Evolutionary conservation across 2,888 invertebrate genomes (phyloP).

Genomic region (Boloria selene): DNA sequence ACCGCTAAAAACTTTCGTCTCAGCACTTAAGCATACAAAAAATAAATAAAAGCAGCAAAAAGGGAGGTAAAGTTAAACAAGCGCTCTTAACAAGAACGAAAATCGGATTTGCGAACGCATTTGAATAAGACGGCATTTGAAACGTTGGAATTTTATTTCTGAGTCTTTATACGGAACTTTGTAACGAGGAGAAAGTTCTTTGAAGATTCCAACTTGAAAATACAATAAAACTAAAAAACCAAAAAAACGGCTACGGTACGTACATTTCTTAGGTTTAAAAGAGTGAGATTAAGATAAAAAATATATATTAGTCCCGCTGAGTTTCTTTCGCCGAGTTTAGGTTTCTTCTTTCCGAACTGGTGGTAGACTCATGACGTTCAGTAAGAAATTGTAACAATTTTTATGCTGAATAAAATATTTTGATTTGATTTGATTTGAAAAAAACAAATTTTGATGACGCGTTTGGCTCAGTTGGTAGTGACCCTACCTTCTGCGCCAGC

Average conservation of each 20-base stretch:
- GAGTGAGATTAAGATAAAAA: too few species aligned
- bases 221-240: conserved; percentile 1
- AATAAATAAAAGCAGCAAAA: conserved; percentile 48
- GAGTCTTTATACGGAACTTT: conserved; percentile 24
- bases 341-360: too few species aligned
- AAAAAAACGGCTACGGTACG: neutral
- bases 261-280: too few species aligned
- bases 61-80: conserved; percentile 64
- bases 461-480: too few species aligned
- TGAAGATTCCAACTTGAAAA: conserved; percentile 6
- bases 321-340: too few species aligned
- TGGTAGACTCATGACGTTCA: too few species aligned
- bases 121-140: conserved; percentile 68
- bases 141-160: conserved; percentile 37
- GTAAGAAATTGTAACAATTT: too few species aligned
- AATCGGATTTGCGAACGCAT: conserved; percentile 75
- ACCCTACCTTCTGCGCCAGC: too few species aligned
- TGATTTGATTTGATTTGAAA: too few species aligned
- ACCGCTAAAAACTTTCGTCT: conserved; percentile 38
- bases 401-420: too few species aligned
- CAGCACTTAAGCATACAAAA: conserved; percentile 32
- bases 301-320: too few species aligned
- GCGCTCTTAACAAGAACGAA: conserved; percentile 72
- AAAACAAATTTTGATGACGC: too few species aligned
- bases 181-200: conserved; percentile 14